Base-by-base conservation (phyloP, 2,888 invertebrate genomes). In the Phengaris alcon region DNA sequence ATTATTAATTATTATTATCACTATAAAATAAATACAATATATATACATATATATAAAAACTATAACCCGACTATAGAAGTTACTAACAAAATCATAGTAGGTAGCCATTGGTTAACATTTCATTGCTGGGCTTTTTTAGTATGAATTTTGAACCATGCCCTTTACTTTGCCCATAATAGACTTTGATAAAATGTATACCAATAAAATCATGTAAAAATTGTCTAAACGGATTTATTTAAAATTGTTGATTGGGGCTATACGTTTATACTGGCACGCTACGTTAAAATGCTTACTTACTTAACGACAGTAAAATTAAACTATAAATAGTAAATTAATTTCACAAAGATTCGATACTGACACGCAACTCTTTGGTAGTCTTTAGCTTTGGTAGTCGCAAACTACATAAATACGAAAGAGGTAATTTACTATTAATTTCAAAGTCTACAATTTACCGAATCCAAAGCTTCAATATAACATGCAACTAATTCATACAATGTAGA, bases 241-340 rank as follows among this genome's bases (percentile, higher is more conserved):
- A 15, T 22, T 10, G 15, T 59, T 22, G 22, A 59, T 59, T 15
- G 9, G 10, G 59, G 59, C 59, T 59, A 4, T 22, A 59, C 10
- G 3, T 59, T 3, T 59, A 22, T 22, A 59, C 10, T 22, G 22
- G 35, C 72, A 72, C 35, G 72, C 72, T 13, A 54, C 35, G 35
- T 35, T 52, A 44, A 88, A 84, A 87, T 0, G 1, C 22, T 22
- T 84, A 83, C 80, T 79, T 79, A 85, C 89, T 88, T 88, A 89
- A 89, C 87, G 88, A 84, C 87, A 84, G 83, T 87, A 86, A 87
- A 87, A 87, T 87, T 87, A 88, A 89, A 84, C 88, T 82, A 83
- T 15, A 22, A 51, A 52, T 52, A 72, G 54, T 35, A 72, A 52
- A 72, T 72, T 54, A 52, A 72, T 72, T 72, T 54, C 35, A 64